Evolutionary conservation across 2,797 vertebrate genomes (phyloP).

Genomic region (Eulemur mongoz): DNA sequence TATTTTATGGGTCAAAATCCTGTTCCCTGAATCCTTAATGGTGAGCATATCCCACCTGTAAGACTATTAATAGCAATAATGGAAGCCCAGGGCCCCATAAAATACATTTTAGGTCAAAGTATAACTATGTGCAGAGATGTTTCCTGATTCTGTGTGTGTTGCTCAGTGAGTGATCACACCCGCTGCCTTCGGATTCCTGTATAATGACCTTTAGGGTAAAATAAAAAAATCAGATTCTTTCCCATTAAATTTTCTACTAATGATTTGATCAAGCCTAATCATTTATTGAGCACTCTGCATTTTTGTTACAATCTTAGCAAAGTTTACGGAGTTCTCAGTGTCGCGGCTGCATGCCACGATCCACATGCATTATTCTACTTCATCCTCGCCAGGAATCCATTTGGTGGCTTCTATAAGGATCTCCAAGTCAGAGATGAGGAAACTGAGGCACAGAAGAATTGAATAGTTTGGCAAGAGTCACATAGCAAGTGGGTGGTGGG

Average conservation of each 20-base stretch:
- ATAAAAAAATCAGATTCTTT: neutral
- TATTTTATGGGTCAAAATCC: neutral
- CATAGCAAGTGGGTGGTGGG: neutral
- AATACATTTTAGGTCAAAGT: neutral
- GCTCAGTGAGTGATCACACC: no score
- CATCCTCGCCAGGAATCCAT: neutral
- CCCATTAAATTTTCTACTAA: neutral
- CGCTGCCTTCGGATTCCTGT: neutral
- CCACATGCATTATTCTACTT: rapidly evolving
- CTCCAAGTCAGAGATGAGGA: neutral
- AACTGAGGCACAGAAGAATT: neutral
- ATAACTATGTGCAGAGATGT: neutral
- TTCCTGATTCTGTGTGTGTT: neutral
- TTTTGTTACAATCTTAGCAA: neutral
- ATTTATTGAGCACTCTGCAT: no score
- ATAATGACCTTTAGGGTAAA: neutral
- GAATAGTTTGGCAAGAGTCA: neutral
- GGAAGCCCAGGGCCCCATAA: neutral
- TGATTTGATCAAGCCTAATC: no score
- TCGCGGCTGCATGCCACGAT: rapidly evolving
- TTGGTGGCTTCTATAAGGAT: neutral
- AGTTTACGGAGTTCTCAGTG: rapidly evolving
- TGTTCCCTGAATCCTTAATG: neutral
- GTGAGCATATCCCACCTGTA: no score
- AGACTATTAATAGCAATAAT: neutral